These are phyloP conservation scores for Cyprinella venusta DNA, from an alignment of 2,797 vertebrate genomes.

Conservation along the genomic window DNA sequence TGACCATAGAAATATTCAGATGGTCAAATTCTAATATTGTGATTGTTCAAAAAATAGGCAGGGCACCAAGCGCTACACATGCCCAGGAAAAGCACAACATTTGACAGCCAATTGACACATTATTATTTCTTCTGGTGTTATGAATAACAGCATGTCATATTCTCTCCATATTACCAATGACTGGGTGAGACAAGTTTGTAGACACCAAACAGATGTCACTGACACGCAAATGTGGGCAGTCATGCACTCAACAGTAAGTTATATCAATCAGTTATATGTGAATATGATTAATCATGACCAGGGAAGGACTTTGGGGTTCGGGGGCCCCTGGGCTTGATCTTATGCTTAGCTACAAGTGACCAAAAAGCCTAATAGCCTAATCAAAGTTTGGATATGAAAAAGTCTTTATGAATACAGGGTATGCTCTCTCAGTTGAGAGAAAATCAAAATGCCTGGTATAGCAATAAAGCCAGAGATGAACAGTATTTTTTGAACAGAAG, in stretches of 20 bases:
- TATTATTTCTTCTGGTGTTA: not conserved
- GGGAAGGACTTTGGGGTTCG: not conserved
- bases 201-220: not conserved
- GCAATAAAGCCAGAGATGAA: too few species aligned
- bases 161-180: not conserved
- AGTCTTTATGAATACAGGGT: not conserved
- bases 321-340: not conserved
- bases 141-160: not conserved
- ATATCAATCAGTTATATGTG: not conserved
- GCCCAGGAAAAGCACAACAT: not conserved
- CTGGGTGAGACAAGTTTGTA: not conserved
- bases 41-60: not conserved
- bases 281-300: not conserved
- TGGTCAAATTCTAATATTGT: not conserved
- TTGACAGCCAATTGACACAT: constrained; percentile 8
- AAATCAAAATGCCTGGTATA: too few species aligned
- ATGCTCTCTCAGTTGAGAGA: too few species aligned
- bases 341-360: not conserved
- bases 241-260: not conserved
- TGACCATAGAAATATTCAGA: not conserved
- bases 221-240: not conserved
- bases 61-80: not conserved
- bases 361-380: not conserved
- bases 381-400: too few species aligned
- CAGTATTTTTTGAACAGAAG: too few species aligned